A percentile compares a stretch with the other conserved stretches of the same genome.
These are phyloP conservation scores for Elephantulus edwardii DNA, from an alignment of 2,113 vertebrate genomes.

Conservation along the genomic window DNA sequence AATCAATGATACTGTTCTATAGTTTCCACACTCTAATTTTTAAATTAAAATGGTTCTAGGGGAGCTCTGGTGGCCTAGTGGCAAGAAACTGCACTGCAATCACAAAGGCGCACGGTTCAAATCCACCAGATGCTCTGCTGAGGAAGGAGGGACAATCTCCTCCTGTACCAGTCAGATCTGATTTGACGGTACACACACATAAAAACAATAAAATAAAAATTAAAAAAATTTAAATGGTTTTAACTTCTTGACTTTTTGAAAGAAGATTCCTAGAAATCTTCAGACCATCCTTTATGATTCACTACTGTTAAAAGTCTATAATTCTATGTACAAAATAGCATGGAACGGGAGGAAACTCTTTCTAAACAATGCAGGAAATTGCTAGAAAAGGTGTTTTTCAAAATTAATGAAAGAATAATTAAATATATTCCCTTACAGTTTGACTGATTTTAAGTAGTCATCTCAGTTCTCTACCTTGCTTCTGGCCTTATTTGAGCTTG, in stretches of 20 bases:
- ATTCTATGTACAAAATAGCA: not conserved
- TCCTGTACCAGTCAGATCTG: too few relatives aligned
- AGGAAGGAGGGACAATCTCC: too few relatives aligned
- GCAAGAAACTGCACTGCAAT: too few relatives aligned
- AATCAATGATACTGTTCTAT: too few relatives aligned
- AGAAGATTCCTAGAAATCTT: not conserved
- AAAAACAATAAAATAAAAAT: too few relatives aligned
- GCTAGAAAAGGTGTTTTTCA: not conserved
- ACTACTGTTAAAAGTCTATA: not conserved
- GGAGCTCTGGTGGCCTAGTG: too few relatives aligned
- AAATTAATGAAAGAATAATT: conserved; percentile 3
- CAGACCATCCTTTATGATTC: conserved; percentile 1
- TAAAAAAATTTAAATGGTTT: too few relatives aligned
- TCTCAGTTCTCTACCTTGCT: not conserved
- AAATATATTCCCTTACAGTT: not conserved
- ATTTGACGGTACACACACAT: too few relatives aligned
- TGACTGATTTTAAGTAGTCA: conserved; percentile 12
- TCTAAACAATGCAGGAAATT: conserved; percentile 41
- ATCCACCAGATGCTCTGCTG: too few relatives aligned
- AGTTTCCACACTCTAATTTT: too few relatives aligned
- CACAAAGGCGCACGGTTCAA: too few relatives aligned
- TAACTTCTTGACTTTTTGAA: not conserved
- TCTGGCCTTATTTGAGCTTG: not conserved
- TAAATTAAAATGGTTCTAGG: too few relatives aligned
- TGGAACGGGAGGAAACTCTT: not conserved